A percentile compares a stretch with the other conserved stretches of the same genome.
Conservation (phyloP, 2,113 vertebrate genomes). For the Platycercus adscitus region DNA sequence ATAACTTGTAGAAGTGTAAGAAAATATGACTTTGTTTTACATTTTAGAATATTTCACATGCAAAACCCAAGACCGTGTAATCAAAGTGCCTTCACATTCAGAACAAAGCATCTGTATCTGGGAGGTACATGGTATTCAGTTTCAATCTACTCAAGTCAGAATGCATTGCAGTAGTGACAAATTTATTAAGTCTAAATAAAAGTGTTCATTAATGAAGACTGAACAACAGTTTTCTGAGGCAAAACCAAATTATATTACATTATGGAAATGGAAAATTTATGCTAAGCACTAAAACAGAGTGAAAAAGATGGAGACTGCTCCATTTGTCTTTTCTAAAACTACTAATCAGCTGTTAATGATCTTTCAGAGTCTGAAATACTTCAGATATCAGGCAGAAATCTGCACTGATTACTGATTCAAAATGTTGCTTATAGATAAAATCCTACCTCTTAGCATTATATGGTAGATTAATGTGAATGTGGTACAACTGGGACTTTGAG, state of each 20-base stretch:
- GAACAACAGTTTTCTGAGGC: constrained; percentile 28
- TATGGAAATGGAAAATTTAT: constrained; percentile 22
- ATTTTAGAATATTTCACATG: background rate
- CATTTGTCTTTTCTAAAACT: constrained; percentile 36
- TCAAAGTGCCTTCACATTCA: background rate
- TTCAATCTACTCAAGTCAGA: background rate
- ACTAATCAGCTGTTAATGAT: background rate
- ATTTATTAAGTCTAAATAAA: constrained; percentile 14
- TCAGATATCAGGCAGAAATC: background rate
- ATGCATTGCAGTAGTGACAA: background rate
- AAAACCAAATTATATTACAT: background rate
- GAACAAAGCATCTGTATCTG: background rate
- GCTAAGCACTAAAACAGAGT: background rate
- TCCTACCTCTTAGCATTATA: background rate
- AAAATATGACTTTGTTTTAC: background rate
- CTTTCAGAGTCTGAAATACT: background rate
- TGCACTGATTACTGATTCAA: background rate
- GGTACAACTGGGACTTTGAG: background rate
- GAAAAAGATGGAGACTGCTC: background rate
- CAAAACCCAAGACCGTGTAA: background rate
- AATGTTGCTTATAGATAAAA: background rate
- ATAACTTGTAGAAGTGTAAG: background rate
- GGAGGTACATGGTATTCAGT: background rate
- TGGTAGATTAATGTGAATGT: background rate
- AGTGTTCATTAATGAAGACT: background rate